Evolutionary conservation across 2,113 vertebrate species (phyloP), one percentile per base, ranked within the genome.

Genomic region (Spea multiplicata): DNA sequence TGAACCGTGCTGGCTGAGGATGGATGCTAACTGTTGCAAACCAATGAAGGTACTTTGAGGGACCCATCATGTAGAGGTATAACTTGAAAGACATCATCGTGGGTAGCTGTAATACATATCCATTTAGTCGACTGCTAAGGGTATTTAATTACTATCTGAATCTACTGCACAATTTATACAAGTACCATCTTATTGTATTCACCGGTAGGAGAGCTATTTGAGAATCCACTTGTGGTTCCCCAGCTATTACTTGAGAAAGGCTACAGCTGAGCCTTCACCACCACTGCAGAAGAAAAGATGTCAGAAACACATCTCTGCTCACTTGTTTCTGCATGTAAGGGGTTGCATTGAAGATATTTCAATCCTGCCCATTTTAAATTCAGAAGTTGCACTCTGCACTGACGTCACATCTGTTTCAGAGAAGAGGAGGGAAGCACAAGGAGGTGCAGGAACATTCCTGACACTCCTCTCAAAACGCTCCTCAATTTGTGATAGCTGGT

Each of bases 141-240:
- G 70, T 77, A 77, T 77, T 77, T 61, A 77, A 70, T 69, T 70
- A 76, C 74, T 57, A 76, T 68, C 66, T 70, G 45, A 61, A 77
- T 62, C 49, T 61, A 77, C 45, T 59, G 75, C 75, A 52, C 52
- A 47, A 49, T 55, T 57, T 44, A 50, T 61, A 61, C 66, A 70
- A 77, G 66, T 67, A 47, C 50, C 53, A 46, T 44, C 44, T 71
- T 52, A 70, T 77, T 77, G 66, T 70, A 62, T 62, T 77, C 66
- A 49, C 67, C 5, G 66, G 75, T 44, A 14, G 68, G 53, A 77
- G 57, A 77, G 75, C 53, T 49, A 70, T 70, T 77, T 48, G 66
- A 70, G 66, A 69, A 70, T 46, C 75, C 46, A 67, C 75, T 70
- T 61, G 14, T 46, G 50, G 53, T n/a, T 70, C 55, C 66, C 57